Evolutionary conservation across 2,113 vertebrate species (phyloP).

Genomic region (Cnemophilus loriae): DNA sequence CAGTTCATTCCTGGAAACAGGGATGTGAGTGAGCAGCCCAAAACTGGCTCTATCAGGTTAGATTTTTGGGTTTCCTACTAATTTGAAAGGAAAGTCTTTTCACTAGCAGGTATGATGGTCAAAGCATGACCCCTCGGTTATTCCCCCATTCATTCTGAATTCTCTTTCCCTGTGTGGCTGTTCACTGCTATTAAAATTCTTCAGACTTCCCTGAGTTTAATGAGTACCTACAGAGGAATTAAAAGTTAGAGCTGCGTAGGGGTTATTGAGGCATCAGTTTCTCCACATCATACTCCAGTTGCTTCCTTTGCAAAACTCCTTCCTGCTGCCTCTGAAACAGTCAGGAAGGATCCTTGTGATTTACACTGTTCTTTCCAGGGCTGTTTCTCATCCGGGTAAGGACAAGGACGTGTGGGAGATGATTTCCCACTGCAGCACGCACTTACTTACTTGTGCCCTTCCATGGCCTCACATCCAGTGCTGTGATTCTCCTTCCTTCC

Average conservation of each 20-base stretch:
- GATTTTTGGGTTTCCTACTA: neutral
- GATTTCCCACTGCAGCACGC: neutral
- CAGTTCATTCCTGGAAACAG: neutral
- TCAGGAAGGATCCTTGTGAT: neutral
- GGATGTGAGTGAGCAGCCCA: neutral
- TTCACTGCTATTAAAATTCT: neutral
- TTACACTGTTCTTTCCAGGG: neutral
- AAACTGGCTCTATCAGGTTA: neutral
- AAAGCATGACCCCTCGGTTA: neutral
- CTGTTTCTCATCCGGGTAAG: neutral
- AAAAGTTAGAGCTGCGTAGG: neutral
- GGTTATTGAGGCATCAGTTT: neutral
- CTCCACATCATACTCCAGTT: neutral
- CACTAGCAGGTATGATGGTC: neutral
- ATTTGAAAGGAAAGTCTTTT: neutral
- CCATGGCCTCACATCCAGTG: accelerated
- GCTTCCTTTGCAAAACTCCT: neutral
- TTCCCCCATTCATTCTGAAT: neutral
- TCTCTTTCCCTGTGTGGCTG: neutral
- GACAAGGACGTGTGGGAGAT: neutral
- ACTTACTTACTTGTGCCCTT: neutral
- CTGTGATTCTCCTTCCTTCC: neutral
- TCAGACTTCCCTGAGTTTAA: neutral
- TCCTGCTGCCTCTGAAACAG: neutral
- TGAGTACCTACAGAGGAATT: neutral